Percentiles rank a stretch among this genome's conserved stretches.
Evolutionary conservation across 2,888 invertebrate species (phyloP).

Genomic region (Cheilosia vernalis): DNA sequence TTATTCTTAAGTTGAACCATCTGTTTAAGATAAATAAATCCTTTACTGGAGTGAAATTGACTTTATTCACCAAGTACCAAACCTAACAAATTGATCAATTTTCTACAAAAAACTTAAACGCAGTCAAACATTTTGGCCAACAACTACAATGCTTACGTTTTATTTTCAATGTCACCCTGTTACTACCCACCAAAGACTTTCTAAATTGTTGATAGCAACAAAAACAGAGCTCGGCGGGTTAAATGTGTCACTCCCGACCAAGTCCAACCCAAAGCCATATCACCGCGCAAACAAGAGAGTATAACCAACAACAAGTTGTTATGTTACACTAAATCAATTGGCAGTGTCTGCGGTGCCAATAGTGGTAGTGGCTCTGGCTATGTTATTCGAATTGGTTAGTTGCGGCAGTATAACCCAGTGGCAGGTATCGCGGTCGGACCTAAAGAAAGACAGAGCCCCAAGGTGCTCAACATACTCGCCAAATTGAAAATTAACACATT

Average conservation of each 20-base stretch:
- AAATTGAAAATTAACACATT: conserved; percentile 29
- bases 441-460: not conserved
- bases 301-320: conserved; percentile 26
- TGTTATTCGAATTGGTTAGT: conserved; percentile 12
- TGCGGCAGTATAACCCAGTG: conserved; percentile 10
- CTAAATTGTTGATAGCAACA: conserved; percentile 23
- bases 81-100: conserved; percentile 1
- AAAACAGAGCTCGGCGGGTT: conserved; percentile 12
- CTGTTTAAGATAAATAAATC: too few species aligned
- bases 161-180: conserved; percentile 49
- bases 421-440: conserved; percentile 30
- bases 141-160: conserved; percentile 3
- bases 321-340: conserved; percentile 55
- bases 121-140: not conserved
- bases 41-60: too few species aligned
- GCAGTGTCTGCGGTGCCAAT: conserved; percentile 12
- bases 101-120: not conserved
- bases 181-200: conserved; percentile 30
- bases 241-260: conserved; percentile 47
- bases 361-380: conserved; percentile 23
- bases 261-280: conserved; percentile 4
- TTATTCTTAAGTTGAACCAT: too few species aligned
- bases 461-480: not conserved
- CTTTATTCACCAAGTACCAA: not conserved
- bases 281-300: conserved; percentile 5